Conservation (phyloP, 2,113 vertebrate genomes). For the Chunga burmeisteri region DNA sequence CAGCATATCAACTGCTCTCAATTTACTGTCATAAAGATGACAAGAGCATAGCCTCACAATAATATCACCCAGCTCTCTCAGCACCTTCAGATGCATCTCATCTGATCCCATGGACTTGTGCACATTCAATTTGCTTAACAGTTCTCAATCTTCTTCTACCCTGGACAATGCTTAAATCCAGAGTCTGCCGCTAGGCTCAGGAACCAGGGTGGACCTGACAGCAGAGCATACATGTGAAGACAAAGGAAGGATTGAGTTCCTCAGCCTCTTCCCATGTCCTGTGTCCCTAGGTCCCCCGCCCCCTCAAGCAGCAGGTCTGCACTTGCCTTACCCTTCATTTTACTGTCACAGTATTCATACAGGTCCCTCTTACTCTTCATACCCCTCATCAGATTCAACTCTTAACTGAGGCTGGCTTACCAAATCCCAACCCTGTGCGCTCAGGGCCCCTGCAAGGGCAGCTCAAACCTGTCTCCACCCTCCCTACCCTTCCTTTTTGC, state of each 20-base stretch:
- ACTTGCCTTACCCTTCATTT: neutral
- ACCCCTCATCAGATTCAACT: neutral
- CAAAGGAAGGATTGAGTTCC: neutral
- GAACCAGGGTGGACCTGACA: neutral
- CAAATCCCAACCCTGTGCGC: neutral
- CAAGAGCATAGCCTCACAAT: neutral
- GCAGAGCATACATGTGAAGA: neutral
- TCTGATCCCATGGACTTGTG: neutral
- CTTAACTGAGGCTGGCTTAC: neutral
- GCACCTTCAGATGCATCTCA: neutral
- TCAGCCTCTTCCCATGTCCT: neutral
- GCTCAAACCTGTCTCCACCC: neutral
- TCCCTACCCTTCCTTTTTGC: neutral
- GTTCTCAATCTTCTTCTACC: neutral
- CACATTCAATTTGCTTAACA: neutral
- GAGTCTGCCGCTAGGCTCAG: neutral
- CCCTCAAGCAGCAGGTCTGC: neutral
- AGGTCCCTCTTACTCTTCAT: neutral
- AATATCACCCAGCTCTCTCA: neutral
- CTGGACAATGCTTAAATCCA: neutral
- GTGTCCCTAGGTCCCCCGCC: neutral
- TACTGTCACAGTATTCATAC: neutral
- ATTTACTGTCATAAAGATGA: neutral
- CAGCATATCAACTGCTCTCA: neutral
- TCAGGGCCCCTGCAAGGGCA: neutral